Base-by-base conservation (phyloP, 2,888 invertebrate genomes). In the Dryocosmus kuriphilus region DNA sequence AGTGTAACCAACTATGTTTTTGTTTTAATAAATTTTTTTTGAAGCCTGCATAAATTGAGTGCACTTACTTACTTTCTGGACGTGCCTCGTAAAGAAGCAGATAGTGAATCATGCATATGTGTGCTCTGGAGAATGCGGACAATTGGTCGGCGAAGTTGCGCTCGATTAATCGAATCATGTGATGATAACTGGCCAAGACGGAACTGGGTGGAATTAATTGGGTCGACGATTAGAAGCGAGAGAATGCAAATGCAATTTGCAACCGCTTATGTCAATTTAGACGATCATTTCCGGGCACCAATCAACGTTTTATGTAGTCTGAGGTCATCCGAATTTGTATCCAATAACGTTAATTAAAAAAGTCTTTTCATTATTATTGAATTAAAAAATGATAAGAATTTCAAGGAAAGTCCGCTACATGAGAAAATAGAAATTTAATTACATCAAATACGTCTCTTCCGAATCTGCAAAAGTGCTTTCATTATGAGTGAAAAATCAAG, bases 101-200 rank as follows among this genome's bases (percentile, higher is more conserved):
- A 67, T 67, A 46, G 46, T 67, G 30, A 67, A 67, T 71, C 30
- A 51, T 30, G 51, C 1, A 27, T 27, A 51, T 51, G 30, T 27
- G 16, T 30, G 27, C n/a, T 46, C 46, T 24, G n/a, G 71, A 51
- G 71, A 71, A 71, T 71, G 51, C 24, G 57, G 24, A 57, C 57
- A 24, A 24, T 24, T 5, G 57, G 14, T 57, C 24, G 14, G 22
- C 6, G 24, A 57, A 9, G 24, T 57, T 57, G 11, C n/a, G n/a
- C 46, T 51, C 71, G 46, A 71, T 71, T 71, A 71, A 71, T 71
- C 30, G 51, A 71, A 51, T 71, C 46, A 51, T 71, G 71, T 19
- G 46, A 30, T 27, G 30, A 46, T 71, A 51, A 51, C 51, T 46
- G 71, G 71, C 30, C 71, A 71, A 71, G 71, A 71, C 30, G 51